phyloP scores from a whole-genome alignment of 2,888 invertebrate species.

The Conus canariensis region DNA sequence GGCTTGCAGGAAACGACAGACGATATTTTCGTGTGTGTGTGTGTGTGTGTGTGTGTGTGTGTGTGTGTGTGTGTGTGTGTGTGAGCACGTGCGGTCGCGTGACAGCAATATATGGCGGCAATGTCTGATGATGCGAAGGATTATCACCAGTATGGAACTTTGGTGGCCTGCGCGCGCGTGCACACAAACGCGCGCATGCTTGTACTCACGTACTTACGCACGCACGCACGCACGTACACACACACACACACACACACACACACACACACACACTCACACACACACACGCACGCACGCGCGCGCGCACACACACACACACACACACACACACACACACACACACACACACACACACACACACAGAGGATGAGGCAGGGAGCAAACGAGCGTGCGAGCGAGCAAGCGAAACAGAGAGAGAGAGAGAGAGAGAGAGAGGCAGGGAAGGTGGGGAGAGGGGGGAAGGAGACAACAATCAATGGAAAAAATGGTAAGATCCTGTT shows the following conservation, averaged over 20 bases:
- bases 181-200: not conserved
- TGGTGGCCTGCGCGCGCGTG: too few relatives aligned
- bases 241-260: slow-evolving; percentile 18
- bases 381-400: not conserved
- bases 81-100: too few relatives aligned
- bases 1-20: too few relatives aligned
- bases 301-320: slow-evolving; percentile 4
- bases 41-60: too few relatives aligned
- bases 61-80: too few relatives aligned
- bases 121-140: too few relatives aligned
- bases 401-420: not conserved
- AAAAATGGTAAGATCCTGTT: too few relatives aligned
- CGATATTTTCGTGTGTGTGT: too few relatives aligned
- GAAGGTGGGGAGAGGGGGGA: too few relatives aligned
- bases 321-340: slow-evolving; percentile 18
- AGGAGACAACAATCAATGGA: too few relatives aligned
- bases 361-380: not conserved
- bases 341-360: slow-evolving; percentile 19
- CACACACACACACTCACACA: slow-evolving; percentile 14
- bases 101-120: too few relatives aligned
- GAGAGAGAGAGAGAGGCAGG: not conserved
- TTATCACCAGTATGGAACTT: too few relatives aligned
- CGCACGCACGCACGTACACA: not conserved
- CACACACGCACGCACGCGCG: not conserved
- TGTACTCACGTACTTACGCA: not conserved